These are phyloP conservation scores for Alsophila aescularia DNA, from an alignment of 2,888 invertebrate species.

Conservation along the genomic window DNA sequence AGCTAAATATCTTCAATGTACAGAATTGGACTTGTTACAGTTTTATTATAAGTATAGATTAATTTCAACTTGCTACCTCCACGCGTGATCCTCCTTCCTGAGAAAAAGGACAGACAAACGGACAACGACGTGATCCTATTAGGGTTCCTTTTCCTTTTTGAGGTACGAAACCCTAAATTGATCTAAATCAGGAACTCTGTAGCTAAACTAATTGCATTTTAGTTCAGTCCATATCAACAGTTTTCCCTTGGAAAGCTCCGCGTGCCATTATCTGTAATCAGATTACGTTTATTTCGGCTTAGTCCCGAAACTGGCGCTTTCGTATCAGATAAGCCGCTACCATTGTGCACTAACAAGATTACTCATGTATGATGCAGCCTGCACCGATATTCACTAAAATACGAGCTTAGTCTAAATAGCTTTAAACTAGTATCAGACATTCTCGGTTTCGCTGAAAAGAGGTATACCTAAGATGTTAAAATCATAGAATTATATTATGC, in stretches of 20 bases:
- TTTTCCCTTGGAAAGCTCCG: constrained; percentile 26
- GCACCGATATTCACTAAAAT: constrained; percentile 66
- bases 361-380: constrained; percentile 64
- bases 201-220: neutral
- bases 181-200: neutral
- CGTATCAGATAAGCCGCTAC: constrained; percentile 63
- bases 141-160: neutral
- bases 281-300: constrained; percentile 49
- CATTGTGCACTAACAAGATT: constrained; percentile 70
- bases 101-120: no score
- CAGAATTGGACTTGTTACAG: no score
- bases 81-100: no score
- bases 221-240: neutral
- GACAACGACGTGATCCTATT: no score
- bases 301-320: constrained; percentile 46
- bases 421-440: constrained; percentile 47
- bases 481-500: no score
- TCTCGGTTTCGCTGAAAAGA: constrained; percentile 21
- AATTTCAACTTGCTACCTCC: no score
- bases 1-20: no score
- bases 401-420: constrained; percentile 60
- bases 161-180: neutral
- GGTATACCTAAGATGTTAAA: no score
- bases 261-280: constrained; percentile 44
- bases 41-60: no score